phyloP scores from a whole-genome alignment of 1,140 invertebrate species.

The Dendroctonus ponderosae region DNA sequence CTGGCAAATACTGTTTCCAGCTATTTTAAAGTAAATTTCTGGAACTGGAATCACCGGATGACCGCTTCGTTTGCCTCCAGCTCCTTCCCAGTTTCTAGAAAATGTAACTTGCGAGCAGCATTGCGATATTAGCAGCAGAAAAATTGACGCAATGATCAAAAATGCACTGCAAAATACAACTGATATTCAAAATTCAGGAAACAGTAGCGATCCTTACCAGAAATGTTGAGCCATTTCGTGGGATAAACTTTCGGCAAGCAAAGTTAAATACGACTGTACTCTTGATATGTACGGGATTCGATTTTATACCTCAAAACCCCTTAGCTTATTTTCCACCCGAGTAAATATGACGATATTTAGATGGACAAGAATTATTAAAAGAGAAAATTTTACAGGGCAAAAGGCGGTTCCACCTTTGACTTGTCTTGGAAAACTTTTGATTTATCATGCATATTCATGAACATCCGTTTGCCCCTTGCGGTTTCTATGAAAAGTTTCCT shows the following conservation, averaged over 20 bases:
- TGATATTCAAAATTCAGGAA: no score
- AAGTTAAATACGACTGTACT: no score
- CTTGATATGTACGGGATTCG: no score
- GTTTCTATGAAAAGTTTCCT: no score
- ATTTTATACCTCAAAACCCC: no score
- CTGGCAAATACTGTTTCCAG: slow-evolving; percentile 22
- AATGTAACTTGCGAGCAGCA: slow-evolving; percentile 21
- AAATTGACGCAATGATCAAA: background rate
- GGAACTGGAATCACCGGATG: background rate
- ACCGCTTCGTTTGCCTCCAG: slow-evolving; percentile 15
- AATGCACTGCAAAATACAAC: background rate
- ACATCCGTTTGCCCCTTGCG: background rate
- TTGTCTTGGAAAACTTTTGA: slow-evolving; percentile 9
- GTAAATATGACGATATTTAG: slow-evolving; percentile 1
- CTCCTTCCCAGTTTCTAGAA: slow-evolving; percentile 26
- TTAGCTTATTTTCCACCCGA: no score
- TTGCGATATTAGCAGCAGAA: slow-evolving; percentile 2
- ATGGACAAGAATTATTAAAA: slow-evolving; percentile 18
- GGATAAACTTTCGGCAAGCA: no score
- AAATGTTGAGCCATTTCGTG: no score
- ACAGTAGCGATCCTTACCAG: no score
- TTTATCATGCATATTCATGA: slow-evolving; percentile 18
- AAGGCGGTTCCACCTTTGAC: background rate
- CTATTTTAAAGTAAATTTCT: slow-evolving; percentile 19
- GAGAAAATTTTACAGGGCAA: slow-evolving; percentile 2